These are phyloP conservation scores for Serinus canaria DNA, from an alignment of 2,113 vertebrate genomes.

Conservation along the genomic window DNA sequence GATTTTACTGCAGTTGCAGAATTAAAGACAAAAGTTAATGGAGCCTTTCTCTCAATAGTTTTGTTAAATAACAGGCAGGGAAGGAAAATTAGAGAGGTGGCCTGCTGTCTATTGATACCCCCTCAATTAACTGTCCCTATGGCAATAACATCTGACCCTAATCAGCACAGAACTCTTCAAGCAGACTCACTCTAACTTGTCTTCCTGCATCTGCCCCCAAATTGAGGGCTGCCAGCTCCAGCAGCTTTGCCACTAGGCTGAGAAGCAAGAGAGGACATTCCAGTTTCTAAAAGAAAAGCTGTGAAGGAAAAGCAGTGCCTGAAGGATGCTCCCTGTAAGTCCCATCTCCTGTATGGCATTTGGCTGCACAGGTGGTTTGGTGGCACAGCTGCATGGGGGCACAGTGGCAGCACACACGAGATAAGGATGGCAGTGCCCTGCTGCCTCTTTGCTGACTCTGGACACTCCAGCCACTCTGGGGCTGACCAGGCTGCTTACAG, in stretches of 20 bases:
- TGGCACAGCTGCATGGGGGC: neutral
- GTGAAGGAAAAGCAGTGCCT: neutral
- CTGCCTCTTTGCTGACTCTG: neutral
- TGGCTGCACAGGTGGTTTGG: neutral
- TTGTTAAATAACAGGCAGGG: neutral
- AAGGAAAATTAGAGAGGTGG: neutral
- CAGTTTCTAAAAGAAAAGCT: neutral
- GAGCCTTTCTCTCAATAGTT: neutral
- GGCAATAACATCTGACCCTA: neutral
- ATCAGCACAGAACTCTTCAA: neutral
- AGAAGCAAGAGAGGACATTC: neutral
- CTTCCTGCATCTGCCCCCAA: neutral
- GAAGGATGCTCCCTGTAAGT: neutral
- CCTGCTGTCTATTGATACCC: neutral
- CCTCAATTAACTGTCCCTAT: neutral
- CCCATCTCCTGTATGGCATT: neutral
- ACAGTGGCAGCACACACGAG: fast-evolving
- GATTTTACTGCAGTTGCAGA: neutral
- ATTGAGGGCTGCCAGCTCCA: neutral
- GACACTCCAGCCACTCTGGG: neutral
- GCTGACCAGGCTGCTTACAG: neutral
- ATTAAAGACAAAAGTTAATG: conserved; percentile 28
- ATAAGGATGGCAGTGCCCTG: neutral
- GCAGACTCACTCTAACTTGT: neutral
- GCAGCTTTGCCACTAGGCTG: neutral